Evolutionary conservation across 2,797 vertebrate species (phyloP), one percentile per base, ranked within the genome.

Genomic region (Myotis myotis): DNA sequence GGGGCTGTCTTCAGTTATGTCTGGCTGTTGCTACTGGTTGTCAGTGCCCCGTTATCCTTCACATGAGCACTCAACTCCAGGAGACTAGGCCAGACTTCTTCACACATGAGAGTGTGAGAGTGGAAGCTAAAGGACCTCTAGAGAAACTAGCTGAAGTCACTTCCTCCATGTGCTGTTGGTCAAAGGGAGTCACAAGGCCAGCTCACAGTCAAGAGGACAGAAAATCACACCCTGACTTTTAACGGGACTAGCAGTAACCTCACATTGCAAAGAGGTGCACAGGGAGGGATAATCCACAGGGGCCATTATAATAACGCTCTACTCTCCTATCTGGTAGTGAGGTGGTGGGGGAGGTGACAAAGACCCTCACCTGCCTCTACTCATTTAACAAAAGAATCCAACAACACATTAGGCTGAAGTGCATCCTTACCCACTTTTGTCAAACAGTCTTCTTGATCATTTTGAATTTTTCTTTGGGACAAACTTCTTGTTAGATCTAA

Each of bases 381-480:
- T 20, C 74, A 76, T 84, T 81, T 88, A 53, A 57, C 47, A 19
- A 33, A 90, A 87, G 11, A 78, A 78, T 19, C n/a, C 41, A 53
- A 33, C 44, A 72, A 38, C 44, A 72, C 55, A 88, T 30, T 53
- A 49, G 33, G 47, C 8, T 25, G 33, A 44, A 76, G 70, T 19
- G 5, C 15, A 81, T 20, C n/a, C 5, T 78, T 47, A 41, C 44
- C 55, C 12, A 25, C 51, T 66, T 33, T 53, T 74, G 84, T 70
- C 15, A 86, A 92, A 47, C 0, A 13, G 16, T 55, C 62, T 47
- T 64, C 55, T 41, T 79, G 30, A 64, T 84, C 41, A 70, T 62
- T 92, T 64, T 80, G 49, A 75, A 60, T 36, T 93, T 83, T 93
- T 47, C 64, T 88, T 86, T 16, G 86, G 62, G 72, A 86, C 7